phyloP scores from a whole-genome alignment of 2,888 invertebrate genomes.

The Desoria tigrina region DNA sequence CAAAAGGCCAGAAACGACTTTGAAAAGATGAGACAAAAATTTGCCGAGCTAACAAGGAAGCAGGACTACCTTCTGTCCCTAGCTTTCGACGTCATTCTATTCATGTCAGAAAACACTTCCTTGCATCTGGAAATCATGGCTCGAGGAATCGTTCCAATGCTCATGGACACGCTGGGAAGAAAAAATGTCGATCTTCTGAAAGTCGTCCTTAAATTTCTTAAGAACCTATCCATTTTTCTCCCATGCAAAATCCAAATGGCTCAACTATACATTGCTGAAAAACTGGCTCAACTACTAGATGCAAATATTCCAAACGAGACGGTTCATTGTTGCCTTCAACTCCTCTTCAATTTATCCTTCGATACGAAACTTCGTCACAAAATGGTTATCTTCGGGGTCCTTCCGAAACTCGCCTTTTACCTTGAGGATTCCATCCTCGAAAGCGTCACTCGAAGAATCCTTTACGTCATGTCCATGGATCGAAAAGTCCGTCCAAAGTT shows the following conservation, averaged over 20 bases:
- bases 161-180: conserved; percentile 84
- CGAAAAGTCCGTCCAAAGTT: conserved; percentile 47
- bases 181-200: conserved; percentile 86
- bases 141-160: conserved; percentile 82
- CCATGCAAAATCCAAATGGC: conserved; percentile 94
- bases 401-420: conserved; percentile 76
- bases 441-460: conserved; percentile 37
- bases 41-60: conserved; percentile 60
- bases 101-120: conserved; percentile 91
- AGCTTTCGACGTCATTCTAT: conserved; percentile 86
- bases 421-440: conserved; percentile 43
- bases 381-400: conserved; percentile 84
- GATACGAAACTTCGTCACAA: conserved; percentile 80
- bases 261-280: conserved; percentile 76
- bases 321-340: conserved; percentile 78
- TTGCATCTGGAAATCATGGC: conserved; percentile 97
- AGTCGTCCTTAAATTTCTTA: conserved; percentile 87
- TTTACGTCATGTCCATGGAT: conserved; percentile 51
- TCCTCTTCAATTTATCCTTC: conserved; percentile 94
- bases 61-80: conserved; percentile 85
- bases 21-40: conserved; percentile 62
- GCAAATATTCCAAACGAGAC: conserved; percentile 67
- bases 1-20: conserved; percentile 60
- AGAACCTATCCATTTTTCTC: conserved; percentile 89
- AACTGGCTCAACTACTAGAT: conserved; percentile 75